phyloP scores from a whole-genome alignment of 2,888 invertebrate genomes.

The Cylloceria caligata region DNA sequence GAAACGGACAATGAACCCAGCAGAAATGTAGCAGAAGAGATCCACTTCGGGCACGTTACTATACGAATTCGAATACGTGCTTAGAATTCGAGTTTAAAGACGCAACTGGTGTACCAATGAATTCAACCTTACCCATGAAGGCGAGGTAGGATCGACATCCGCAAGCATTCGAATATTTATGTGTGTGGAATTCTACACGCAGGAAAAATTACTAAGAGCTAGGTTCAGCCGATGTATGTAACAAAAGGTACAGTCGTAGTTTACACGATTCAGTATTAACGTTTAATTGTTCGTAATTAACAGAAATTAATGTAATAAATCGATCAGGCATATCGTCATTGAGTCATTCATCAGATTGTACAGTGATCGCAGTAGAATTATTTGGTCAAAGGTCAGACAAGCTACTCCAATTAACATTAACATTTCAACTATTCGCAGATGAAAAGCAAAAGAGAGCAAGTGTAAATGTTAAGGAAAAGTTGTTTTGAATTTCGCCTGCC shows the following conservation, averaged over 20 bases:
- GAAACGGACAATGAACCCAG: constrained; percentile 39
- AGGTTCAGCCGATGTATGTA: too few relatives aligned
- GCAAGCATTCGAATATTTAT: not conserved
- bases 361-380: constrained; percentile 60
- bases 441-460: not conserved
- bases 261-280: too few relatives aligned
- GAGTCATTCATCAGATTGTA: constrained; percentile 59
- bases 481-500: too few relatives aligned
- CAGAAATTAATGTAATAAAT: constrained; percentile 25
- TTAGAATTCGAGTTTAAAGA: constrained; percentile 24
- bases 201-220: not conserved
- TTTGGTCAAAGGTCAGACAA: constrained; percentile 59
- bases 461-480: not conserved
- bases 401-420: constrained; percentile 14
- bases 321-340: constrained; percentile 47
- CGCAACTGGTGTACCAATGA: constrained; percentile 15
- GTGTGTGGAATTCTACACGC: not conserved
- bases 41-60: constrained; percentile 10
- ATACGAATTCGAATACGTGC: too few relatives aligned
- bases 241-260: not conserved
- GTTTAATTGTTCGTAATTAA: not conserved
- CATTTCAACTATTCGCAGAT: not conserved
- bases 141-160: not conserved
- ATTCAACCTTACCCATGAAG: not conserved
- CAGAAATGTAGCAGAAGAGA: constrained; percentile 18